Conservation (phyloP, 2,113 vertebrate species). For the Etia nguti region DNA sequence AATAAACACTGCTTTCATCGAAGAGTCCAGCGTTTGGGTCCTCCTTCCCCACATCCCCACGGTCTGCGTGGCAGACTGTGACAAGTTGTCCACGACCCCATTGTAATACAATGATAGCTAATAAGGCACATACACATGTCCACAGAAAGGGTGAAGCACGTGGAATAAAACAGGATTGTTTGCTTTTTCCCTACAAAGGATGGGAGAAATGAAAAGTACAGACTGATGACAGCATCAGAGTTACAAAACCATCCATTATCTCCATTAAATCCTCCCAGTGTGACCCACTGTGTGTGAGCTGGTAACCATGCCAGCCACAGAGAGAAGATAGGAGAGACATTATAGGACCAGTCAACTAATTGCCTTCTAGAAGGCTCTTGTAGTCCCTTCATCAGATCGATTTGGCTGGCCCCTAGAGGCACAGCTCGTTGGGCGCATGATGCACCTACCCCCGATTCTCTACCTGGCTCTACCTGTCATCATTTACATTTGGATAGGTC, state of each 20-base stretch:
- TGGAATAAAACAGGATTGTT: neutral
- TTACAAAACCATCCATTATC: conserved; percentile 2
- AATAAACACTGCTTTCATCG: too few relatives aligned
- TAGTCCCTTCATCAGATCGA: conserved; percentile 7
- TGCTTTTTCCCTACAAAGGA: neutral
- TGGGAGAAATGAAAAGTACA: neutral
- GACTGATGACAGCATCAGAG: neutral
- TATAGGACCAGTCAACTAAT: neutral
- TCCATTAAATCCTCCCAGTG: neutral
- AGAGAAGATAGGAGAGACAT: neutral
- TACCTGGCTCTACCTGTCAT: conserved; percentile 28
- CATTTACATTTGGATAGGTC: conserved; percentile 63
- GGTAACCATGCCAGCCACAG: neutral
- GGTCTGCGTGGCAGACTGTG: too few relatives aligned
- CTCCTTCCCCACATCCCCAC: too few relatives aligned
- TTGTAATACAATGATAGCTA: neutral
- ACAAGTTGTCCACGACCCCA: neutral
- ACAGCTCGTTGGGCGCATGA: conserved; percentile 53
- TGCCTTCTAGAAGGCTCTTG: neutral
- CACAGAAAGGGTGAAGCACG: neutral
- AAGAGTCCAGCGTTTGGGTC: too few relatives aligned
- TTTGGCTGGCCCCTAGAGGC: conserved; percentile 56
- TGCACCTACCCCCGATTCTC: conserved; percentile 10
- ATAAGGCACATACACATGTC: neutral
- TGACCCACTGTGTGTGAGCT: neutral